Evolutionary conservation across 2,113 vertebrate genomes (phyloP).

Genomic region (Pygoscelis antarcticus): DNA sequence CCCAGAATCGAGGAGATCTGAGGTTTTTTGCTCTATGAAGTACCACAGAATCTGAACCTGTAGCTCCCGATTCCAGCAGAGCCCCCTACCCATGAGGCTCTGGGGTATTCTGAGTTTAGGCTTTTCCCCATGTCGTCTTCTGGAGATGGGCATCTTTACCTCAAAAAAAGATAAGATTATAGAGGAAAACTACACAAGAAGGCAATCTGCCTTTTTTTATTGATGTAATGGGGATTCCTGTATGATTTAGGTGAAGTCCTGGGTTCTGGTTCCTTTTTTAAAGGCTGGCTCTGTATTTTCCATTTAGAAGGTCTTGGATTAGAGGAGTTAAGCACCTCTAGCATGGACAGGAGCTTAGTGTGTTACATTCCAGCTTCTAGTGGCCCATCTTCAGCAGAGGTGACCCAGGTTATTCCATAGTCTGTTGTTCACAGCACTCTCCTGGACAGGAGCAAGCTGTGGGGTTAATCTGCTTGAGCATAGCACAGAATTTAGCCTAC

Average conservation of each 20-base stretch:
- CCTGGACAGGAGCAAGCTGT: not conserved
- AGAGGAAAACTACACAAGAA: not conserved
- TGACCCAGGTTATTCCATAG: not conserved
- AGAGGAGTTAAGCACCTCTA: not conserved
- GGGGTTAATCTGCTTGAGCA: not conserved
- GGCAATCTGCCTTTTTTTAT: not conserved
- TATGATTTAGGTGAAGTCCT: not conserved
- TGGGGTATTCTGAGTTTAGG: not conserved
- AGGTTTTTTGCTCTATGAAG: not conserved
- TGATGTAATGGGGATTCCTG: not conserved
- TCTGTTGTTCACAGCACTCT: not conserved
- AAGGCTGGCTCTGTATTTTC: not conserved
- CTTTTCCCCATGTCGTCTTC: not conserved
- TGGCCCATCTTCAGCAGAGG: not conserved
- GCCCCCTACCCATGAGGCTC: not conserved
- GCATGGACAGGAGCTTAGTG: not conserved
- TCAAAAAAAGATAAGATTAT: not conserved
- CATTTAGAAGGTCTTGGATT: not conserved
- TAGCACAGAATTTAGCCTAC: not conserved
- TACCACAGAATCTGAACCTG: not conserved
- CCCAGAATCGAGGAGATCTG: fast-evolving
- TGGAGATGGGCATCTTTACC: not conserved
- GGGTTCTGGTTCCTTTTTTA: not conserved
- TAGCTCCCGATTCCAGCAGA: not conserved
- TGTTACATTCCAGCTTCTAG: not conserved